Base-by-base conservation (phyloP, 2,113 vertebrate species). In the Origma solitaria region DNA sequence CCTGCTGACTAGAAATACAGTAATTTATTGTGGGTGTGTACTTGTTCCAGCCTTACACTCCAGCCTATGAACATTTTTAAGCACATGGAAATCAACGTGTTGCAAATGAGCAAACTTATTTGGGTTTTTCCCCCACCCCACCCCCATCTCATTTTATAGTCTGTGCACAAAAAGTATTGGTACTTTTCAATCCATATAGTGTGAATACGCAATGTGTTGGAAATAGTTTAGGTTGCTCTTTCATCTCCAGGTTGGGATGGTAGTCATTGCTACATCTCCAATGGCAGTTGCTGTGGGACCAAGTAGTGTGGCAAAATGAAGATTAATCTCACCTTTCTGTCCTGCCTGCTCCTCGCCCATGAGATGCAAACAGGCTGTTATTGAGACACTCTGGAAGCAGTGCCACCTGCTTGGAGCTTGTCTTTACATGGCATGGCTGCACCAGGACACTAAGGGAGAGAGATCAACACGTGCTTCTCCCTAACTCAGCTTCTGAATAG, bases 31-130 rank as follows among this genome's bases (percentile, higher is more conserved):
- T 37, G 40, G 92, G 86, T 85, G 90, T 73, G 80, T 81, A 88
- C 71, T 96, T 94, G 51, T 85, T 96, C 88, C 95, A 97, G 86
- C 95, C 94, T 97, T 96, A 90, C 54, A 76, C 70, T 84, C 65
- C 88, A 95, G 54, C 95, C 93, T 94, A 96, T 18, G 53, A 97
- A 97, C 97, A 96, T 96, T 97, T 98, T 98, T 96, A 98, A 98
- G 96, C 96, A 97, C 97, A 95, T 97, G 97, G 97, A 97, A 97
- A 95, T 93, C 28, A 72, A 71, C 1, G 0, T 57, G 42, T 95
- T 92, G 93, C 94, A 96, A 95, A 95, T 73, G 62, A 96, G 72
- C 97, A 97, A 97, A 96, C 94, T 93, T 54, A 81, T 44, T 96
- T 92, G 86, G 42, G 19, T n/a, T 91, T 6, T 0, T 0, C 20